These are phyloP conservation scores for Agriopis marginaria DNA, from an alignment of 2,888 invertebrate genomes.

Conservation along the genomic window DNA sequence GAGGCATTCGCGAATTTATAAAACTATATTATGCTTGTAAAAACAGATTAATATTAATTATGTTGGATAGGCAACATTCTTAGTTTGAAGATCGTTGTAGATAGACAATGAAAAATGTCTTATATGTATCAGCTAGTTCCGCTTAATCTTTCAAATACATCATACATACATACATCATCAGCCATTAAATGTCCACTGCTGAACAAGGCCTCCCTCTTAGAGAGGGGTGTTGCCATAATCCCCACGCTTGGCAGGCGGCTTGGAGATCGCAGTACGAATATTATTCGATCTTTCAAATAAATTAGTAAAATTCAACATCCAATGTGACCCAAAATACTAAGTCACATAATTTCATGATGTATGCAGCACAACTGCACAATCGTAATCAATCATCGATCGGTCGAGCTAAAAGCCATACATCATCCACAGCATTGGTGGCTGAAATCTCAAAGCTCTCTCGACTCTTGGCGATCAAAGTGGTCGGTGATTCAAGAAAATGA, in stretches of 20 bases:
- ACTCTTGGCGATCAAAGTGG: slow-evolving; percentile 49
- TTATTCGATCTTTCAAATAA: not conserved
- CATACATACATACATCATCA: too few relatives aligned
- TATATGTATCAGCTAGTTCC: not conserved
- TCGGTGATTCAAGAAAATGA: slow-evolving; percentile 60
- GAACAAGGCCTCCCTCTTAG: too few relatives aligned
- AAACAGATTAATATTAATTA: too few relatives aligned
- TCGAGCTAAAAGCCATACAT: slow-evolving; percentile 53
- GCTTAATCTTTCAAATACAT: not conserved
- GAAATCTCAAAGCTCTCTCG: slow-evolving; percentile 43
- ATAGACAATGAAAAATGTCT: too few relatives aligned
- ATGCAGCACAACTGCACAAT: slow-evolving; percentile 8
- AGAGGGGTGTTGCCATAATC: too few relatives aligned
- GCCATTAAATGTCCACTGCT: too few relatives aligned
- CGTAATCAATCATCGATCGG: slow-evolving; percentile 41
- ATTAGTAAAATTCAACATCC: not conserved
- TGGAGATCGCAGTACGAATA: too few relatives aligned
- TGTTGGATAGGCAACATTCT: too few relatives aligned
- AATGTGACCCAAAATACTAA: not conserved
- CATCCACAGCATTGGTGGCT: slow-evolving; percentile 48
- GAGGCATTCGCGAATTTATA: too few relatives aligned
- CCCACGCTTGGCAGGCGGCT: too few relatives aligned
- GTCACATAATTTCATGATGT: not conserved
- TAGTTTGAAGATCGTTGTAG: too few relatives aligned
- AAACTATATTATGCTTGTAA: too few relatives aligned